These are phyloP conservation scores for Zeus faber DNA, from an alignment of 2,113 vertebrate species.

Conservation along the genomic window DNA sequence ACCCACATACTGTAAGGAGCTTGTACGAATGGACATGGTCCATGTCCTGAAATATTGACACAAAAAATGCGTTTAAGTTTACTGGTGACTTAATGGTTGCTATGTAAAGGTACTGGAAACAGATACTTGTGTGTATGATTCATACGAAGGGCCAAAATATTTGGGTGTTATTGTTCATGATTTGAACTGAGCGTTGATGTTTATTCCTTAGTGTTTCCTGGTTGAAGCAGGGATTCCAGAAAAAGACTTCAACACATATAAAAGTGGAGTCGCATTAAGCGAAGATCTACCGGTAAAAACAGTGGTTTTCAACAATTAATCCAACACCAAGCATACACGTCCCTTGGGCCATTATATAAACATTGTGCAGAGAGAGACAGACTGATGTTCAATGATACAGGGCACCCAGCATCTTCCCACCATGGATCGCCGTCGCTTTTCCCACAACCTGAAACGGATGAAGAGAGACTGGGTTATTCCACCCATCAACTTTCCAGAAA, in stretches of 20 bases:
- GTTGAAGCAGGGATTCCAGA: slow-evolving; percentile 2
- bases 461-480: slow-evolving; percentile 66
- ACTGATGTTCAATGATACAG: neutral
- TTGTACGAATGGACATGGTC: too few species aligned
- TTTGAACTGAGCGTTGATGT: neutral
- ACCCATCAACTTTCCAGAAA: slow-evolving; percentile 48
- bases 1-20: too few species aligned
- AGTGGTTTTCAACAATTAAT: neutral
- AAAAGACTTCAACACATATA: neutral
- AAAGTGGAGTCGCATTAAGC: neutral
- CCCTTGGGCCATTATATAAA: too few species aligned
- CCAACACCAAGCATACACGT: neutral
- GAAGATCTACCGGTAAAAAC: slow-evolving; percentile 12
- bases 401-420: neutral
- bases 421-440: slow-evolving; percentile 2
- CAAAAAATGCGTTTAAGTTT: too few species aligned
- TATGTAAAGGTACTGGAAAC: too few species aligned
- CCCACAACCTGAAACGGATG: slow-evolving; percentile 36
- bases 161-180: neutral
- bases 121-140: too few species aligned
- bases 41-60: too few species aligned
- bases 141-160: neutral
- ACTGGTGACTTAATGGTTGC: too few species aligned
- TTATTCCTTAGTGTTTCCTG: slow-evolving; percentile 8
- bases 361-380: too few species aligned